These are phyloP conservation scores for Heliconius erato DNA, from an alignment of 2,888 invertebrate species.

Conservation along the genomic window DNA sequence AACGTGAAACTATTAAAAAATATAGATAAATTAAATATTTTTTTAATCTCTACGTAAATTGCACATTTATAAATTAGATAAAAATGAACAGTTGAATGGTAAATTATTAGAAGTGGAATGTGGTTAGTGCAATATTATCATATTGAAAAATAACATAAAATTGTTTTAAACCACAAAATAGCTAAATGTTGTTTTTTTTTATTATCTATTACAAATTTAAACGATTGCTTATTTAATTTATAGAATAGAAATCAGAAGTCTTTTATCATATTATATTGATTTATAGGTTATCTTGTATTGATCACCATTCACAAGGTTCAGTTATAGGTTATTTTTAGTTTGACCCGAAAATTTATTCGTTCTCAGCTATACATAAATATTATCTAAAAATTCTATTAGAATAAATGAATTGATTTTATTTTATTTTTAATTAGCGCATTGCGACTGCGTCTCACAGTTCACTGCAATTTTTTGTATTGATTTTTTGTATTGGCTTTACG, in stretches of 20 bases:
- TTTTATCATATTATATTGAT: too few relatives aligned
- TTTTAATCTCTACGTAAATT: not conserved
- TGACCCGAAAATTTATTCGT: too few relatives aligned
- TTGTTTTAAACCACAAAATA: not conserved
- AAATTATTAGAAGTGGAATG: not conserved
- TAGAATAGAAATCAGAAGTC: too few relatives aligned
- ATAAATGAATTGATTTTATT: not conserved
- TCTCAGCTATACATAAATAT: too few relatives aligned
- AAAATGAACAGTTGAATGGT: not conserved
- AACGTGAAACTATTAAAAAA: too few relatives aligned
- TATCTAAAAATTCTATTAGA: not conserved
- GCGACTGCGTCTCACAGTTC: slow-evolving; percentile 12
- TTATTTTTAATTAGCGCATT: not conserved
- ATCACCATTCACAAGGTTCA: too few relatives aligned
- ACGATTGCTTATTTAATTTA: too few relatives aligned
- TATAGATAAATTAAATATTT: too few relatives aligned
- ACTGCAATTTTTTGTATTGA: slow-evolving; percentile 28
- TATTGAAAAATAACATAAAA: not conserved
- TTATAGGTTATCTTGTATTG: too few relatives aligned
- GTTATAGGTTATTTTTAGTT: too few relatives aligned
- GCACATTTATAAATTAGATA: not conserved
- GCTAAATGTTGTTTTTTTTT: not conserved
- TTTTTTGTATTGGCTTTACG: slow-evolving; percentile 19
- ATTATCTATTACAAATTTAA: too few relatives aligned
- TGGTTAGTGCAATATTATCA: not conserved